Percentiles rank a stretch among this genome's conserved stretches.
Evolutionary conservation across 2,888 invertebrate species (phyloP).

Genomic region (Dolichopus griseipennis): DNA sequence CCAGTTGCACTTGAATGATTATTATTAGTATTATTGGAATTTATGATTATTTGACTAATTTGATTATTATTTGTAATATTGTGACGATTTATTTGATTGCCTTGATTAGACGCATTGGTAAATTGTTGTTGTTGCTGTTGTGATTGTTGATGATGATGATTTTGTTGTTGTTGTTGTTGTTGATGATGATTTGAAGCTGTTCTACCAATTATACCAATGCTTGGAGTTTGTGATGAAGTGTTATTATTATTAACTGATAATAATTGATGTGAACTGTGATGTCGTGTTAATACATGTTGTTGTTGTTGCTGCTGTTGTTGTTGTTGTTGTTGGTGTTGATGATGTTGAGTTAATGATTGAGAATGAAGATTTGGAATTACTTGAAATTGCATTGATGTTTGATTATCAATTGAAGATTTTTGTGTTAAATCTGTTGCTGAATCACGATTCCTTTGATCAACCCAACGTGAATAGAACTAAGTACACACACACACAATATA

Average conservation of each 20-base stretch:
- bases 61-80: constrained; percentile 32
- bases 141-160: constrained; percentile 27
- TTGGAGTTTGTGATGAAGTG: neutral
- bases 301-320: constrained; percentile 27
- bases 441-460: constrained; percentile 35
- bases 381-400: constrained; percentile 34
- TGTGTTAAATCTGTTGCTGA: constrained; percentile 21
- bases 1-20: constrained; percentile 13
- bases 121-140: constrained; percentile 33
- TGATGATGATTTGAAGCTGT: constrained; percentile 11
- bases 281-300: constrained; percentile 22
- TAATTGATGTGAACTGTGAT: constrained; percentile 21
- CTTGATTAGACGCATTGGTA: constrained; percentile 31
- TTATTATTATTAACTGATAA: constrained; percentile 13
- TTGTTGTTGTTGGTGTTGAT: constrained; percentile 27
- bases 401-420: constrained; percentile 29
- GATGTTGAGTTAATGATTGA: constrained; percentile 12
- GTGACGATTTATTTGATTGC: constrained; percentile 35
- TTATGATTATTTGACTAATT: constrained; percentile 29
- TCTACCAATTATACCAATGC: neutral
- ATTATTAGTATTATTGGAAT: constrained; percentile 22
- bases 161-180: constrained; percentile 23
- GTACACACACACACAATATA: too few relatives aligned
- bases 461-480: constrained; percentile 41
- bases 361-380: constrained; percentile 11